Conservation (phyloP, 2,888 invertebrate species). For the Boloria selene region DNA sequence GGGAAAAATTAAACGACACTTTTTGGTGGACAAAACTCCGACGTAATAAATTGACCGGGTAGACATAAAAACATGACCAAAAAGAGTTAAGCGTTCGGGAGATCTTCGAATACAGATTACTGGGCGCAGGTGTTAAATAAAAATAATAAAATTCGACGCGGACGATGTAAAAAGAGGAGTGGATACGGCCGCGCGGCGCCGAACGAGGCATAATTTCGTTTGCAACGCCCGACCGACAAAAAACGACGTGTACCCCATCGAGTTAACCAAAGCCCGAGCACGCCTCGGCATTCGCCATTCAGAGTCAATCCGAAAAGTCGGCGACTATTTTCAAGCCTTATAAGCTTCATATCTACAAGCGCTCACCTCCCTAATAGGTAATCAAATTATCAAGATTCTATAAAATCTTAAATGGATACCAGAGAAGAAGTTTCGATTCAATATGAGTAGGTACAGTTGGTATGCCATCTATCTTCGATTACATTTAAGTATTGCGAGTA, state of each 20-base stretch:
- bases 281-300: conserved; percentile 61
- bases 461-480: conserved; percentile 20
- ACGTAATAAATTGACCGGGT: conserved; percentile 70
- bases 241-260: conserved; percentile 63
- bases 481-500: conserved; percentile 48
- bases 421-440: conserved; percentile 32
- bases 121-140: conserved; percentile 81
- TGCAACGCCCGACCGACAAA: conserved; percentile 67
- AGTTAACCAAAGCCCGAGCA: conserved; percentile 57
- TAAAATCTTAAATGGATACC: conserved; percentile 41
- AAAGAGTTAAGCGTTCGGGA: conserved; percentile 81
- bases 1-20: conserved; percentile 78
- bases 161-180: conserved; percentile 73
- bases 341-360: conserved; percentile 45
- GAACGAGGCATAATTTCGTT: conserved; percentile 73
- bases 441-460: conserved; percentile 4
- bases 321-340: conserved; percentile 63
- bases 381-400: conserved; percentile 49
- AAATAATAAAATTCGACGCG: conserved; percentile 79
- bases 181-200: conserved; percentile 76
- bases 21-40: conserved; percentile 68
- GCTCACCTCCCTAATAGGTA: conserved; percentile 51
- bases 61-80: conserved; percentile 69
- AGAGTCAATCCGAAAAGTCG: conserved; percentile 57
- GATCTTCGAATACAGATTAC: conserved; percentile 81